Evolutionary conservation across 1,140 invertebrate genomes (phyloP).

Genomic region (Megathymus violae): DNA sequence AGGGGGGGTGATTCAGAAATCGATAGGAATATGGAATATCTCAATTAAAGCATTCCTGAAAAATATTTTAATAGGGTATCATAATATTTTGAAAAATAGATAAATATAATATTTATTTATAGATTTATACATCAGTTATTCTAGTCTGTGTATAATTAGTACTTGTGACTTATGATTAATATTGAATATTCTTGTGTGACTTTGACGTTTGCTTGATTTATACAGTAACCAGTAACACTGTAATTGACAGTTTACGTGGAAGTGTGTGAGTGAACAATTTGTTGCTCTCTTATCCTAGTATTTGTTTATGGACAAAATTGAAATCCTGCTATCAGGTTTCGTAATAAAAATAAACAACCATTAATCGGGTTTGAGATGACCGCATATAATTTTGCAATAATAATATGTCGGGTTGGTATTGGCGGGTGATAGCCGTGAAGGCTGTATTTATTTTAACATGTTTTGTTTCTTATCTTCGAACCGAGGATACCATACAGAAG

Average conservation of each 20-base stretch:
- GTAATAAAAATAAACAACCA: conserved; percentile 58
- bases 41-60: too few relatives aligned
- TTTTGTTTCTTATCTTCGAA: conserved; percentile 65
- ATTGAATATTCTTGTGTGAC: too few relatives aligned
- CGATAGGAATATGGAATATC: too few relatives aligned
- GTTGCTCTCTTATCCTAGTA: conserved; percentile 7
- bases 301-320: conserved; percentile 32
- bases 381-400: conserved; percentile 66
- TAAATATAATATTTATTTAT: too few relatives aligned
- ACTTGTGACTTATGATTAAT: too few relatives aligned
- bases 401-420: conserved; percentile 79
- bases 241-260: conserved; percentile 57
- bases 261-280: conserved; percentile 39
- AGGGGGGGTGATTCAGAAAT: too few relatives aligned
- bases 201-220: too few relatives aligned
- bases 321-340: conserved; percentile 54
- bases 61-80: too few relatives aligned
- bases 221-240: too few relatives aligned
- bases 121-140: too few relatives aligned
- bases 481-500: conserved; percentile 68
- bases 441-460: conserved; percentile 65
- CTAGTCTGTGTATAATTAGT: too few relatives aligned
- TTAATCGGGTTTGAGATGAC: conserved; percentile 64
- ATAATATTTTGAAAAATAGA: too few relatives aligned
- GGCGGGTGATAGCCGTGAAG: conserved; percentile 67